Conservation (phyloP, 2,797 vertebrate genomes). For the Tangara arthus region DNA sequence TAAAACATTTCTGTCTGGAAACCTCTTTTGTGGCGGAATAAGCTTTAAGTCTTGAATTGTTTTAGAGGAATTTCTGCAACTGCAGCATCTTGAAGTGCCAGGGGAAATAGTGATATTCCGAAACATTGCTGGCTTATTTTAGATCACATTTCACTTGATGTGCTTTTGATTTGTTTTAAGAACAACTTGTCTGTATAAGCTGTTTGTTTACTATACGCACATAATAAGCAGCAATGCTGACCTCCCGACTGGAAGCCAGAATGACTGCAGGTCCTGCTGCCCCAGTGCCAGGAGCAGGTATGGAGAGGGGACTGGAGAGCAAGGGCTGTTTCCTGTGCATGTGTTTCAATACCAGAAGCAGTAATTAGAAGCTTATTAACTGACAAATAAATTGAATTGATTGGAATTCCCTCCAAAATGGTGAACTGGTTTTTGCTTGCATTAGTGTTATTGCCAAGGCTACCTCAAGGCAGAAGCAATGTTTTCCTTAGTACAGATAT, state of each 20-base stretch:
- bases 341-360: neutral
- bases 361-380: neutral
- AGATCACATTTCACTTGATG: neutral
- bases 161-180: slow-evolving; percentile 22
- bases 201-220: neutral
- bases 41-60: neutral
- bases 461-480: neutral
- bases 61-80: neutral
- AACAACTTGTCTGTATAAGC: neutral
- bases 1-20: neutral
- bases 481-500: neutral
- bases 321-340: neutral
- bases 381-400: neutral
- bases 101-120: neutral
- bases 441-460: neutral
- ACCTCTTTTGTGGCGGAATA: neutral
- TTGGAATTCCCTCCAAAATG: neutral
- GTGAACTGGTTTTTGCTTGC: neutral
- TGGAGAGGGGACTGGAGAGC: neutral
- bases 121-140: neutral
- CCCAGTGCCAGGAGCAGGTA: neutral
- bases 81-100: neutral
- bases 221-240: neutral
- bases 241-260: neutral
- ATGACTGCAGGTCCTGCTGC: neutral